phyloP scores from a whole-genome alignment of 2,888 invertebrate species.

The Pyrrhosoma nymphula region DNA sequence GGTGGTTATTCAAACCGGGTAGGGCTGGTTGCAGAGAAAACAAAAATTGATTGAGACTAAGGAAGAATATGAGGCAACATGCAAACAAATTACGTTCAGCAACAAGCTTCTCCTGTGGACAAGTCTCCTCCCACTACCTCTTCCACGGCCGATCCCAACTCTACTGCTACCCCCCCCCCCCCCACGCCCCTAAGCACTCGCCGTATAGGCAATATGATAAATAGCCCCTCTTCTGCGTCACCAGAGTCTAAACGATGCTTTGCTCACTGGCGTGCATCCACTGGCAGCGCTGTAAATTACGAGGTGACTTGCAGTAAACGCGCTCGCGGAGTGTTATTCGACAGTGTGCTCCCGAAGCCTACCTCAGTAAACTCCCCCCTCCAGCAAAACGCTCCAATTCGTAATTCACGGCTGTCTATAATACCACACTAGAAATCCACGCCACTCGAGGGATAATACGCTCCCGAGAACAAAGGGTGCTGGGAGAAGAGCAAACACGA shows the following conservation, averaged over 20 bases:
- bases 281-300: slow-evolving; percentile 20
- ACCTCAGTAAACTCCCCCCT: neutral
- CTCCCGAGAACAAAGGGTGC: neutral
- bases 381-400: neutral
- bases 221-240: slow-evolving; percentile 35
- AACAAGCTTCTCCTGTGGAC: neutral
- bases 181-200: neutral
- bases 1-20: too few relatives aligned
- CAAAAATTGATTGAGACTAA: neutral
- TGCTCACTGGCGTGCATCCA: slow-evolving; percentile 30
- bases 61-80: neutral
- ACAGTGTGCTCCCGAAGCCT: neutral
- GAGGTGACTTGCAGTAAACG: slow-evolving; percentile 35
- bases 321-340: neutral
- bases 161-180: neutral
- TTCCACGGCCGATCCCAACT: too few relatives aligned
- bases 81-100: neutral
- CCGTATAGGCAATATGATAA: neutral
- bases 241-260: slow-evolving; percentile 39
- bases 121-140: neutral
- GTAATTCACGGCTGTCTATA: slow-evolving; percentile 22
- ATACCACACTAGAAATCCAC: neutral
- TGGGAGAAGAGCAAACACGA: too few relatives aligned
- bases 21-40: neutral
- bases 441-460: neutral